Conservation (phyloP, 2,113 vertebrate genomes). For the Mesoclemmys tuberculata region DNA sequence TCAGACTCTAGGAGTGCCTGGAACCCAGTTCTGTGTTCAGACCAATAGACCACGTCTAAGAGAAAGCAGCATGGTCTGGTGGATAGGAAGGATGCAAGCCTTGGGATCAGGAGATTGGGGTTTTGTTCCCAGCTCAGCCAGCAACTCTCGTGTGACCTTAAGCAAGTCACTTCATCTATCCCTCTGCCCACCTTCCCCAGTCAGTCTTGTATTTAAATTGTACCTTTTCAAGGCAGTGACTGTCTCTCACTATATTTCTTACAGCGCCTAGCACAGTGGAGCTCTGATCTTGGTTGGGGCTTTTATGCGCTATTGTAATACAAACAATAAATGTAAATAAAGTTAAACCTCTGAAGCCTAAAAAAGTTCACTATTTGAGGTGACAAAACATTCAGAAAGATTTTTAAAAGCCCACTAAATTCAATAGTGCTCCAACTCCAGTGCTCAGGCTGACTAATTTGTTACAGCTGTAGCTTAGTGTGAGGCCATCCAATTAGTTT, state of each 20-base stretch:
- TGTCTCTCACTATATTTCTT: not conserved
- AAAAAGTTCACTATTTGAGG: not conserved
- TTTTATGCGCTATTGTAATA: rapidly evolving
- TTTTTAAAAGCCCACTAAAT: not conserved
- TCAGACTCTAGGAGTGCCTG: not conserved
- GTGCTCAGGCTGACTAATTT: not conserved
- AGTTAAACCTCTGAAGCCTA: not conserved
- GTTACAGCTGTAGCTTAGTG: not conserved
- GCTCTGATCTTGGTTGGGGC: not conserved
- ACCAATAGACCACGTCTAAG: not conserved
- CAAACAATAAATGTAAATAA: not conserved
- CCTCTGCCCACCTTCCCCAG: rapidly evolving
- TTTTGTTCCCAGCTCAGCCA: not conserved
- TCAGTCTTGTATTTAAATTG: not conserved
- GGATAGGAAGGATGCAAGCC: not conserved
- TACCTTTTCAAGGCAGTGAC: not conserved
- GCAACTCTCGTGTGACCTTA: not conserved
- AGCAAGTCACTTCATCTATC: not conserved
- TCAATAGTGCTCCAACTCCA: not conserved
- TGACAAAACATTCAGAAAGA: not conserved
- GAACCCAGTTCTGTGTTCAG: not conserved
- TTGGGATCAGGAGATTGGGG: not conserved
- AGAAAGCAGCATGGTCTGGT: not conserved
- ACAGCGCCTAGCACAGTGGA: not conserved
- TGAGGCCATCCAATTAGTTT: not conserved